A percentile compares a stretch with the other conserved stretches of the same genome.
Conservation (phyloP, 2,888 invertebrate species). For the Diogma glabrata region DNA sequence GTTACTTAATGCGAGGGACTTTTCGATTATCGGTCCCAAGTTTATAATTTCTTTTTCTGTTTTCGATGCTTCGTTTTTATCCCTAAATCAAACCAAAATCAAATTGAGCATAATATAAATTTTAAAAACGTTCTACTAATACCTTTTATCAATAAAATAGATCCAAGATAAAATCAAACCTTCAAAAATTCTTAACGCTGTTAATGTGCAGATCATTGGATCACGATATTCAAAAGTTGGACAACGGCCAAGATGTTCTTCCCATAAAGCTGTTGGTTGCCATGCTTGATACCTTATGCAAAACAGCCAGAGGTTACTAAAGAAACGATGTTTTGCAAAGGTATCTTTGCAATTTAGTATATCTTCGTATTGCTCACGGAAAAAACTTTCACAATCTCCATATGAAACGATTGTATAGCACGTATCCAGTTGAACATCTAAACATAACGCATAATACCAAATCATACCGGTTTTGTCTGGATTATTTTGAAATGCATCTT, state of each 20-base stretch:
- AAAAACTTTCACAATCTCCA: slow-evolving; percentile 1
- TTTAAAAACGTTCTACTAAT: no score
- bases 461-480: slow-evolving; percentile 35
- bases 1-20: no score
- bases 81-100: no score
- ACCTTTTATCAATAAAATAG: slow-evolving; percentile 43
- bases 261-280: slow-evolving; percentile 45
- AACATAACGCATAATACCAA: slow-evolving; percentile 47
- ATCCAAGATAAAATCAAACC: slow-evolving; percentile 29
- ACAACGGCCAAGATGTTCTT: slow-evolving; percentile 35
- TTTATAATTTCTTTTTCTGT: no score
- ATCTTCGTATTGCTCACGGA: slow-evolving; percentile 1
- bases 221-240: slow-evolving; percentile 26
- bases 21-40: no score
- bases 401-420: slow-evolving; percentile 41
- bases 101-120: no score
- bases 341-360: slow-evolving; percentile 1
- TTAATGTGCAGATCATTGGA: slow-evolving; percentile 34
- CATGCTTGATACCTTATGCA: slow-evolving; percentile 42
- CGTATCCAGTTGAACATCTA: slow-evolving; percentile 47
- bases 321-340: slow-evolving; percentile 1
- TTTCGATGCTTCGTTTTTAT: no score
- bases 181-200: slow-evolving; percentile 43
- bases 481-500: slow-evolving; percentile 21
- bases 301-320: slow-evolving; percentile 8